These are phyloP conservation scores for Macheiramphus alcinus DNA, from an alignment of 2,113 vertebrate genomes.

Conservation along the genomic window DNA sequence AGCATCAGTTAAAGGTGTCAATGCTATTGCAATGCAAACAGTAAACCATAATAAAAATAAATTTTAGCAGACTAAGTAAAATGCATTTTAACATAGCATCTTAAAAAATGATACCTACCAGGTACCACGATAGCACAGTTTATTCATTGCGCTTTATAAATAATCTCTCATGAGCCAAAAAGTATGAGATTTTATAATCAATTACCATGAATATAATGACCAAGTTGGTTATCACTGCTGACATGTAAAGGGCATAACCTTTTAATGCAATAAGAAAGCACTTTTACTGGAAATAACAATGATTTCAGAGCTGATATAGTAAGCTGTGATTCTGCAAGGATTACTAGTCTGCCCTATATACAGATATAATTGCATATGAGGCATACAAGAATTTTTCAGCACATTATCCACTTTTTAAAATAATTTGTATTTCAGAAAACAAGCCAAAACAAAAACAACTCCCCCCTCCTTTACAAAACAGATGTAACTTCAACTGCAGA, in stretches of 20 bases:
- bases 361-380: neutral
- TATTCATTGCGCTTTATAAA: neutral
- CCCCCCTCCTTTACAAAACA: neutral
- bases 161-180: neutral
- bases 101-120: neutral
- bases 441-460: neutral
- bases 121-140: neutral
- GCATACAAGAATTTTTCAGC: neutral
- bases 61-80: neutral
- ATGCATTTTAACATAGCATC: neutral
- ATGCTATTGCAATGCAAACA: neutral
- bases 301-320: neutral
- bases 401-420: neutral
- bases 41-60: neutral
- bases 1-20: neutral
- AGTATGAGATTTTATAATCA: neutral
- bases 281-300: neutral
- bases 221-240: neutral
- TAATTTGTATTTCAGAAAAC: neutral
- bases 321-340: neutral
- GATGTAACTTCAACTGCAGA: neutral
- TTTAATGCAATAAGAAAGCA: neutral
- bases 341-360: neutral
- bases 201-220: neutral
- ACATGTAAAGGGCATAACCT: neutral